Conservation (phyloP, 1,140 invertebrate genomes). For the Drosophila obscura region DNA sequence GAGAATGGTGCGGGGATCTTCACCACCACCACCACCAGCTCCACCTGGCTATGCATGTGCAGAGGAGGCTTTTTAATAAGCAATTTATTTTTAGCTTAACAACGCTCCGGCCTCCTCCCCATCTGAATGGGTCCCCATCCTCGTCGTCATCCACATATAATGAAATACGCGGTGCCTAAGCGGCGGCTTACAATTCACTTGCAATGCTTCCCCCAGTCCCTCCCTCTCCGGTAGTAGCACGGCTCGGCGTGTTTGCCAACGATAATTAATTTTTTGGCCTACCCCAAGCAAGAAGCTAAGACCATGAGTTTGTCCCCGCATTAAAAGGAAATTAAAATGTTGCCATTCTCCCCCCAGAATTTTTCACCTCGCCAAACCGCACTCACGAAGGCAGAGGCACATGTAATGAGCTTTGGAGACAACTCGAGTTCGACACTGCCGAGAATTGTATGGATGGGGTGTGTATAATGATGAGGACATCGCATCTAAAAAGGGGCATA, state of each 20-base stretch:
- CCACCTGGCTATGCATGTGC: slow-evolving; percentile 33
- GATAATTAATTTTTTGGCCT: slow-evolving; percentile 75
- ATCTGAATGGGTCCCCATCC: too few species aligned
- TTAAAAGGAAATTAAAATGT: slow-evolving; percentile 77
- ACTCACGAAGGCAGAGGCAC: background rate
- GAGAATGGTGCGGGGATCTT: background rate
- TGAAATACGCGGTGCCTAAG: slow-evolving; percentile 65
- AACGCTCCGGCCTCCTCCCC: slow-evolving; percentile 51
- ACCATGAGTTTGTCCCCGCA: slow-evolving; percentile 61
- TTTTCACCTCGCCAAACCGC: slow-evolving; percentile 37
- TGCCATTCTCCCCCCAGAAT: slow-evolving; percentile 20
- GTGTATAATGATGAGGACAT: slow-evolving; percentile 22
- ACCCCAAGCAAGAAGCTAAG: slow-evolving; percentile 53
- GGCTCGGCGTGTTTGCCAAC: slow-evolving; percentile 58
- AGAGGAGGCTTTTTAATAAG: slow-evolving; percentile 74
- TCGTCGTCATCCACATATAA: slow-evolving; percentile 45
- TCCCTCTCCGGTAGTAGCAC: slow-evolving; percentile 3
- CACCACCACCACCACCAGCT: background rate
- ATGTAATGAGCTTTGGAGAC: slow-evolving; percentile 45
- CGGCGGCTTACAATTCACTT: slow-evolving; percentile 57
- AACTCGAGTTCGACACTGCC: slow-evolving; percentile 6
- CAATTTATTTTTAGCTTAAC: slow-evolving; percentile 81
- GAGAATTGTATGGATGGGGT: slow-evolving; percentile 16
- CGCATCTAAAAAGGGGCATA: too few species aligned
- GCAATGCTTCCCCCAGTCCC: slow-evolving; percentile 51